phyloP scores from a whole-genome alignment of 2,113 vertebrate genomes.

The Osmerus eperlanus region DNA sequence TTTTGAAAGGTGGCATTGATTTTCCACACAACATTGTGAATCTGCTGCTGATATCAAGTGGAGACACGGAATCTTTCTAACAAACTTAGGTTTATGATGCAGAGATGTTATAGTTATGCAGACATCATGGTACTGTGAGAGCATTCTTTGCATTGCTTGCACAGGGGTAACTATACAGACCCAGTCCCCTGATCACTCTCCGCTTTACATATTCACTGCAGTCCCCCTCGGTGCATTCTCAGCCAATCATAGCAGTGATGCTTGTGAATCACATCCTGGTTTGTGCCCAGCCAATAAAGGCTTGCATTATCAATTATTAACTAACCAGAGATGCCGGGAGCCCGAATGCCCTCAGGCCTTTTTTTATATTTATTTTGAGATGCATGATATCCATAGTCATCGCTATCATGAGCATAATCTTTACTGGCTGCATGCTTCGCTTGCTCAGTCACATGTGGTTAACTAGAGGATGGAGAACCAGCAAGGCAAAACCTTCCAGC shows the following conservation, averaged over 20 bases:
- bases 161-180: neutral
- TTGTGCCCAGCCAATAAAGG: slow-evolving; percentile 10
- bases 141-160: no score
- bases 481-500: slow-evolving; percentile 15
- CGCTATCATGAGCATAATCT: slow-evolving; percentile 32
- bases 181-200: neutral
- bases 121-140: no score
- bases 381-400: slow-evolving; percentile 11
- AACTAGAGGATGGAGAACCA: slow-evolving; percentile 10
- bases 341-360: slow-evolving; percentile 14
- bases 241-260: neutral
- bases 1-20: no score
- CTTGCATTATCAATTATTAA: slow-evolving; percentile 24
- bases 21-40: no score
- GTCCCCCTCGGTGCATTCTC: neutral
- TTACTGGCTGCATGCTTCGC: slow-evolving; percentile 20
- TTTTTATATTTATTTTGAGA: slow-evolving; percentile 5
- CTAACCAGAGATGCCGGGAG: neutral
- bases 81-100: no score
- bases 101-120: no score
- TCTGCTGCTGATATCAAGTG: no score
- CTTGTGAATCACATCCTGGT: slow-evolving; percentile 9
- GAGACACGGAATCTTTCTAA: no score
- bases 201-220: neutral
- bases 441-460: slow-evolving; percentile 24